Conservation (phyloP, 2,888 invertebrate genomes). For the Drosophila phalerata region DNA sequence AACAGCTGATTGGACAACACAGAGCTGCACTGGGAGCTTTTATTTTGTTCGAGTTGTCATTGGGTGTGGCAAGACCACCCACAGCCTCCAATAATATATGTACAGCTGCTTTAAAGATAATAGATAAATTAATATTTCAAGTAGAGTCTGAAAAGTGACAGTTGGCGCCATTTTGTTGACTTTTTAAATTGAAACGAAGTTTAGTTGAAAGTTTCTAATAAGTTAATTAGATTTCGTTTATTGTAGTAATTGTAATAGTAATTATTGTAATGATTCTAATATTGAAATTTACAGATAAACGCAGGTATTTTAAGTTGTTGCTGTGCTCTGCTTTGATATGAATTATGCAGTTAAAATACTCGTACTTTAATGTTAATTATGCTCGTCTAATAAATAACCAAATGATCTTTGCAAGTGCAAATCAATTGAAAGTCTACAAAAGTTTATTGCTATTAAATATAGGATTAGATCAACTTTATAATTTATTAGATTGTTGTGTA, state of each 20-base stretch:
- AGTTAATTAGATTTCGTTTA: slow-evolving; percentile 42
- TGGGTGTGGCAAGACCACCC: slow-evolving; percentile 40
- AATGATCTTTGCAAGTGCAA: slow-evolving; percentile 45
- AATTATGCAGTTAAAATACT: slow-evolving; percentile 52
- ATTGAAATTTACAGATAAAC: slow-evolving; percentile 65
- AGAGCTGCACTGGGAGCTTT: slow-evolving; percentile 41
- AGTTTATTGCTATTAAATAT: slow-evolving; percentile 45
- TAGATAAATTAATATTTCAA: slow-evolving; percentile 12
- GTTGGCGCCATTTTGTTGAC: slow-evolving; percentile 36
- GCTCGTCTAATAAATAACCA: slow-evolving; percentile 31
- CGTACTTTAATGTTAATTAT: slow-evolving; percentile 16
- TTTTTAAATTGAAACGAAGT: slow-evolving; percentile 8
- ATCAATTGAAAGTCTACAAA: slow-evolving; percentile 59
- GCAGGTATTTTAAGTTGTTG: slow-evolving; percentile 62
- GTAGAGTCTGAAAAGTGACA: slow-evolving; percentile 14
- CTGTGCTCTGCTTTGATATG: slow-evolving; percentile 57
- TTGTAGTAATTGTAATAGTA: slow-evolving; percentile 21
- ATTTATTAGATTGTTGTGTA: slow-evolving; percentile 37
- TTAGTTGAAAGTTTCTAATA: slow-evolving; percentile 4
- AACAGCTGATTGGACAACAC: slow-evolving; percentile 42
- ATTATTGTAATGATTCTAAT: slow-evolving; percentile 62
- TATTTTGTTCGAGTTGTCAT: not conserved
- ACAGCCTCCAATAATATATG: slow-evolving; percentile 15
- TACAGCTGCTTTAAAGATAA: slow-evolving; percentile 19
- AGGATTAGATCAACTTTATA: slow-evolving; percentile 43